Conservation (phyloP, 2,888 invertebrate genomes). For the Norana najaformis region DNA sequence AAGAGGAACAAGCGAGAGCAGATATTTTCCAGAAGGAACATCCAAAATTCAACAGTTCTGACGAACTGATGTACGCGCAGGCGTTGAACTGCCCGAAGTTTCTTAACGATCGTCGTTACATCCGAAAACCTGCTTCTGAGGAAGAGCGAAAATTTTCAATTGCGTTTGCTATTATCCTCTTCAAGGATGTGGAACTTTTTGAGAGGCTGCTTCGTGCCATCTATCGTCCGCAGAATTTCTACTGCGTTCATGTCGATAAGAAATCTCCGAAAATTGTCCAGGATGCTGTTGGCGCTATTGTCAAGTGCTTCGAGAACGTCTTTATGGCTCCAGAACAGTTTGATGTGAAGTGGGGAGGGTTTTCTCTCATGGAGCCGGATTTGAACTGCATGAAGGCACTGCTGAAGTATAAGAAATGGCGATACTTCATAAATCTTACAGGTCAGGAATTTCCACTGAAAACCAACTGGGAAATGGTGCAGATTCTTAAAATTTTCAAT, state of each 20-base stretch:
- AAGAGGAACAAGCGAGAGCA: conserved; percentile 8
- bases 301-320: conserved; percentile 30
- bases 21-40: not conserved
- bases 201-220: conserved; percentile 42
- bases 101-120: not conserved
- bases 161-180: not conserved
- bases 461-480: conserved; percentile 56
- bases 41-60: not conserved
- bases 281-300: conserved; percentile 18
- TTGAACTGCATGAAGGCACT: conserved; percentile 37
- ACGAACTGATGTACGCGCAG: not conserved
- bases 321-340: conserved; percentile 30
- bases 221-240: conserved; percentile 45
- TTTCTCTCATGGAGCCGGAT: conserved; percentile 37
- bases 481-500: conserved; percentile 52
- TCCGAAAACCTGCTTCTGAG: not conserved
- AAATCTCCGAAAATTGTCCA: conserved; percentile 30
- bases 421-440: conserved; percentile 54
- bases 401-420: conserved; percentile 35
- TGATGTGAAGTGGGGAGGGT: conserved; percentile 37
- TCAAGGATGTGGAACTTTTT: conserved; percentile 30
- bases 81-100: not conserved
- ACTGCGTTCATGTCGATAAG: conserved; percentile 44
- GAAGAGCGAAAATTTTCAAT: not conserved
- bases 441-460: conserved; percentile 57